Conservation (phyloP, 2,888 invertebrate species). For the Leptinotarsa tumamoca region DNA sequence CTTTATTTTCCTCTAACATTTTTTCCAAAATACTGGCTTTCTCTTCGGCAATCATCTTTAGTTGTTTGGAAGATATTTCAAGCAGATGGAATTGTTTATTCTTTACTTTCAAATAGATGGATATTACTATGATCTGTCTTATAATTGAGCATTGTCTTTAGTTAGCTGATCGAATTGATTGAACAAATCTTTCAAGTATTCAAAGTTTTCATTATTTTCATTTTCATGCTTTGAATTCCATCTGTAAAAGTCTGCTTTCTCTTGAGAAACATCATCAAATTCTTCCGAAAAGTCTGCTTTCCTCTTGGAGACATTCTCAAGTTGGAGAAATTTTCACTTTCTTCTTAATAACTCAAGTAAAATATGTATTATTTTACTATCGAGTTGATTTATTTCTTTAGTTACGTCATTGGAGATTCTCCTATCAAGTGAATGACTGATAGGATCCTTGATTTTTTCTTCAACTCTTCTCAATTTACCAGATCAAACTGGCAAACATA, state of each 20-base stretch:
- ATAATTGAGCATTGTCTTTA: conserved; percentile 30
- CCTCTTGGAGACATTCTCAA: conserved; percentile 36
- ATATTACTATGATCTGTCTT: conserved; percentile 27
- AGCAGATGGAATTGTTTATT: conserved; percentile 30
- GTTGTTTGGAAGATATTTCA: conserved; percentile 27
- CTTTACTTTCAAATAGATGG: conserved; percentile 36
- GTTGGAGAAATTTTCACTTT: conserved; percentile 38
- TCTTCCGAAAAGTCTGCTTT: conserved; percentile 43
- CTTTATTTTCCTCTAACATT: conserved; percentile 39
- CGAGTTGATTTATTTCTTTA: neutral
- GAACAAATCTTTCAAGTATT: conserved; percentile 33
- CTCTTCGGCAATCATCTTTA: conserved; percentile 36
- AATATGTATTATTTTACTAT: conserved; percentile 10
- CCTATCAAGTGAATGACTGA: conserved; percentile 27
- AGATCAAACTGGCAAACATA: conserved; percentile 20
- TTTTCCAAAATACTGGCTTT: conserved; percentile 35
- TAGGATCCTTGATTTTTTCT: conserved; percentile 41
- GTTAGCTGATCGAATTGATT: conserved; percentile 28
- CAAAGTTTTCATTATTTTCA: conserved; percentile 34
- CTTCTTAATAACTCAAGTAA: conserved; percentile 31
- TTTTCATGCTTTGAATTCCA: conserved; percentile 33
- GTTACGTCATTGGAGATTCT: conserved; percentile 22
- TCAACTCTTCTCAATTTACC: conserved; percentile 28
- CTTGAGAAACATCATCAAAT: conserved; percentile 41
- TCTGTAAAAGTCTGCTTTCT: conserved; percentile 32